Conservation (phyloP, 2,888 invertebrate species). For the Hydrotaea diabolus region DNA sequence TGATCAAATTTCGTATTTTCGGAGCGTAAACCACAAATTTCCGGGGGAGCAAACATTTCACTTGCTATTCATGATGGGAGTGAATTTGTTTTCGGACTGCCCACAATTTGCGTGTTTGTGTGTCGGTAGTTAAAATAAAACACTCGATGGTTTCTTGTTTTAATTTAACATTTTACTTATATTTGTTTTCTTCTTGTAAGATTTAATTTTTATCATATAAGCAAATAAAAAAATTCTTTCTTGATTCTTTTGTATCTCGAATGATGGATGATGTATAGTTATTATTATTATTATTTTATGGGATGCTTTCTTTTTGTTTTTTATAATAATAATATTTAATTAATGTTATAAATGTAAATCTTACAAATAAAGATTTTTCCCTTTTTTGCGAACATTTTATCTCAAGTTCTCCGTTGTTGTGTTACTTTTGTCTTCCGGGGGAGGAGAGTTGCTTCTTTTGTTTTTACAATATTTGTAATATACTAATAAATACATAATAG, state of each 20-base stretch:
- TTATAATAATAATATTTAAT: slow-evolving; percentile 48
- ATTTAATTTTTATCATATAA: slow-evolving; percentile 57
- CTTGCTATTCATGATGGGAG: too few species aligned
- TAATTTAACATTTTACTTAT: slow-evolving; percentile 67
- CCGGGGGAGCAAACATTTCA: too few species aligned
- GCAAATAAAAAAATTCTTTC: slow-evolving; percentile 63
- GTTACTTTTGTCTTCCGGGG: neutral
- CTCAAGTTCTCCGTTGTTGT: neutral
- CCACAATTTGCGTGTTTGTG: too few species aligned
- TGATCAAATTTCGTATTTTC: too few species aligned
- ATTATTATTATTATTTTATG: slow-evolving; percentile 39
- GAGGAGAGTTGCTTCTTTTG: neutral
- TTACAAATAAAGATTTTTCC: slow-evolving; percentile 37
- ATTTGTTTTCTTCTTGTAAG: slow-evolving; percentile 44
- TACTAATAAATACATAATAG: slow-evolving; percentile 13
- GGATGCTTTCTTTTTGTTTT: slow-evolving; percentile 47
- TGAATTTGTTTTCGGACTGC: too few species aligned
- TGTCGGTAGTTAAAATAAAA: slow-evolving; percentile 46
- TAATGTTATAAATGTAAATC: slow-evolving; percentile 46
- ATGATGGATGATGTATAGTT: slow-evolving; percentile 44
- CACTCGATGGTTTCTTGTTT: slow-evolving; percentile 38
- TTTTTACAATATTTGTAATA: slow-evolving; percentile 59
- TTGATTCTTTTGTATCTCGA: slow-evolving; percentile 50
- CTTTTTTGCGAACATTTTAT: slow-evolving; percentile 48
- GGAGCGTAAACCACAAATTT: too few species aligned